phyloP scores from a whole-genome alignment of 2,797 vertebrate genomes.

The Hypotaenidia philippensis region DNA sequence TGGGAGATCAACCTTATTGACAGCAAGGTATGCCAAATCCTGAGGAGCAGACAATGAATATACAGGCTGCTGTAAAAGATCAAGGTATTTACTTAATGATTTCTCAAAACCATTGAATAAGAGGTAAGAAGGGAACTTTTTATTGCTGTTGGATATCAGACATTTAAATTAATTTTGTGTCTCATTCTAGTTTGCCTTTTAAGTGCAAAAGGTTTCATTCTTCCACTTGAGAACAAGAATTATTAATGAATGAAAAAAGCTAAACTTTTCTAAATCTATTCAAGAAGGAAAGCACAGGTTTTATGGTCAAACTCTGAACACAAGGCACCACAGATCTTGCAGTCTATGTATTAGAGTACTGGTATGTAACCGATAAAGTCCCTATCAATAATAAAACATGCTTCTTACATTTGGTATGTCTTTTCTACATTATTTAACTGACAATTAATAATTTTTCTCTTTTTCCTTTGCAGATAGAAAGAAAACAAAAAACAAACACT shows the following conservation, averaged over 20 bases:
- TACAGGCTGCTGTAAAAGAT: neutral
- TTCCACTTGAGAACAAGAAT: neutral
- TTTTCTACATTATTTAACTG: neutral
- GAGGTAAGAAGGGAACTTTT: neutral
- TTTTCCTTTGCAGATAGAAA: neutral
- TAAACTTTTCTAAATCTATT: neutral
- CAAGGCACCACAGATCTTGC: neutral
- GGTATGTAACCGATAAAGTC: neutral
- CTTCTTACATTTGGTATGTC: neutral
- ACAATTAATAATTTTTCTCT: neutral
- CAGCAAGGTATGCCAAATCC: neutral
- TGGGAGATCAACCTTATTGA: neutral
- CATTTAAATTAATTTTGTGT: neutral
- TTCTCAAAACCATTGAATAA: neutral
- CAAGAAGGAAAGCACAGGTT: neutral
- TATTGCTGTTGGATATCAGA: neutral
- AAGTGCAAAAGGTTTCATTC: neutral
- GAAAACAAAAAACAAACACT: neutral
- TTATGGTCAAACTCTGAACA: neutral
- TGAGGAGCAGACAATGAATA: neutral
- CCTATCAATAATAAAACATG: neutral
- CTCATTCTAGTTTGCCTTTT: neutral
- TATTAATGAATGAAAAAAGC: neutral
- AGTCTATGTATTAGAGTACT: neutral
- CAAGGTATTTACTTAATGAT: neutral